A percentile compares a stretch with the other conserved stretches of the same genome.
Evolutionary conservation across 1,140 invertebrate species (phyloP).

Genomic region (Lordiphosa clarofinis): DNA sequence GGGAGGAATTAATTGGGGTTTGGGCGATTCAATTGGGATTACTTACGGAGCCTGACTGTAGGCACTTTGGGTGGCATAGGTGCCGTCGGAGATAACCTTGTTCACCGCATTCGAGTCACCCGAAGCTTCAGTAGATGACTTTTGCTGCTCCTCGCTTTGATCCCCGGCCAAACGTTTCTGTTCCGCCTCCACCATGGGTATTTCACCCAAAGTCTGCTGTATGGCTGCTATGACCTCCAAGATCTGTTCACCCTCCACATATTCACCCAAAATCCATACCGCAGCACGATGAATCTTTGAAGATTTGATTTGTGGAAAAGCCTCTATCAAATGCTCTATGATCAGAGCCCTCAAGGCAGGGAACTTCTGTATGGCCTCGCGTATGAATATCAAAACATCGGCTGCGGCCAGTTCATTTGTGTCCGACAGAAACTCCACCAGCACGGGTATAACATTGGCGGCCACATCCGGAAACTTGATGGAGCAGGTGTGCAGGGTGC

Average conservation of each 20-base stretch:
- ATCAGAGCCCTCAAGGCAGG: conserved; percentile 89
- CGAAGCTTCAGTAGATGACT: conserved; percentile 36
- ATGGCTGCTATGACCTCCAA: conserved; percentile 89
- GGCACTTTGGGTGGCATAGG: conserved; percentile 98
- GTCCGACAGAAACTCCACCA: conserved; percentile 98
- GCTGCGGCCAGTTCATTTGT: conserved; percentile 95
- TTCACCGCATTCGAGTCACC: conserved; percentile 43
- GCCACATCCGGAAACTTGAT: conserved; percentile 99
- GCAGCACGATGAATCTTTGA: conserved; percentile 95
- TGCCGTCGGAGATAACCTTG: conserved; percentile 97
- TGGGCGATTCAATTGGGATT: no score
- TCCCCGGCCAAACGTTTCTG: conserved; percentile 86
- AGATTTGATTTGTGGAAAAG: conserved; percentile 90
- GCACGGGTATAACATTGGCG: conserved; percentile 93
- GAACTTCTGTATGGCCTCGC: conserved; percentile 97
- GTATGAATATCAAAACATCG: conserved; percentile 96
- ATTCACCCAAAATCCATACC: conserved; percentile 99
- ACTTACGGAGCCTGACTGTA: conserved; percentile 90
- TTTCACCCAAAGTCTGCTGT: conserved; percentile 89
- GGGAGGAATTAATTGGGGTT: no score
- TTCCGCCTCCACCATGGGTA: conserved; percentile 95
- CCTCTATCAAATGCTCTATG: conserved; percentile 90
- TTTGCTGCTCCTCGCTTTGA: conserved; percentile 81
- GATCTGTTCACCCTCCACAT: conserved; percentile 91
- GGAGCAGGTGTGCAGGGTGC: conserved; percentile 96